A percentile compares a stretch with the other conserved stretches of the same genome.
Conservation (phyloP, 2,113 vertebrate species). For the Passer montanus region DNA sequence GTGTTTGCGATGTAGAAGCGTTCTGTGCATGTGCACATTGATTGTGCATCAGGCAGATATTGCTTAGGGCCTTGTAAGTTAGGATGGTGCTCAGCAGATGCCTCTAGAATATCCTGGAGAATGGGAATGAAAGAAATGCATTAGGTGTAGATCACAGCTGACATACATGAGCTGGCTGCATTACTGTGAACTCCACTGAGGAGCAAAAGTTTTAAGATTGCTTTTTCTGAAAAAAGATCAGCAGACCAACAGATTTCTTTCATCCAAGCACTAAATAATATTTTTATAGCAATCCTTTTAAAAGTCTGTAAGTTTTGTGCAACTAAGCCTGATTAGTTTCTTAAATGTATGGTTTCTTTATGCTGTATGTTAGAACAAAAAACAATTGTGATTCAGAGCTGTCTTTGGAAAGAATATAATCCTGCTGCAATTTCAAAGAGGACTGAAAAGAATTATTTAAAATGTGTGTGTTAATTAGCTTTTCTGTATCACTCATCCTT, state of each 20-base stretch:
- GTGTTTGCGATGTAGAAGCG: neutral
- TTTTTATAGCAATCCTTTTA: neutral
- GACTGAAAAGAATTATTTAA: neutral
- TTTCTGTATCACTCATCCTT: neutral
- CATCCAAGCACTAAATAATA: neutral
- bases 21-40: neutral
- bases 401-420: neutral
- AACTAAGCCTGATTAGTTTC: neutral
- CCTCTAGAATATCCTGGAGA: neutral
- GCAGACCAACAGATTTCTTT: neutral
- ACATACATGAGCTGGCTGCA: neutral
- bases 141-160: neutral
- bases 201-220: neutral
- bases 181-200: neutral
- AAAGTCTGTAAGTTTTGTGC: neutral
- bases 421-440: neutral
- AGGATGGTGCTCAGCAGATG: neutral
- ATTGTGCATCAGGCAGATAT: neutral
- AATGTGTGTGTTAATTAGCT: neutral
- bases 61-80: neutral
- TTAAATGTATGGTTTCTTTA: neutral
- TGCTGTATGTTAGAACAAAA: neutral
- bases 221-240: neutral
- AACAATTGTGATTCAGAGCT: neutral
- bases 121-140: neutral